Evolutionary conservation across 1,140 invertebrate species (phyloP).

Genomic region (Meteorus sp.): DNA sequence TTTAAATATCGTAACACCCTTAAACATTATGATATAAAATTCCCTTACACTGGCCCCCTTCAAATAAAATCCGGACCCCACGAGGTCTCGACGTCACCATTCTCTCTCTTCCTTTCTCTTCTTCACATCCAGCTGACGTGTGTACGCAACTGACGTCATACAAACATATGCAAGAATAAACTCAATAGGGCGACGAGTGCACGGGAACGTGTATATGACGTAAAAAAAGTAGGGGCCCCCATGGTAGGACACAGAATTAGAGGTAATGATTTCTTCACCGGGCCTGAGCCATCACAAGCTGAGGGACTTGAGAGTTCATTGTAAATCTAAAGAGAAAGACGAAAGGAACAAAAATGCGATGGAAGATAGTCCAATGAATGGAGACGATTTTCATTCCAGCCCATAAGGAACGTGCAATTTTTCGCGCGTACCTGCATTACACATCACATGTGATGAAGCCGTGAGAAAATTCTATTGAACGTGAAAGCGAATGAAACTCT

Average conservation of each 20-base stretch:
- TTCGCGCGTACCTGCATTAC: too few relatives aligned
- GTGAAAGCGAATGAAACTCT: too few relatives aligned
- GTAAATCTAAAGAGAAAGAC: not conserved
- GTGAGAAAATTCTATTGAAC: too few relatives aligned
- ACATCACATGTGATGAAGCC: too few relatives aligned
- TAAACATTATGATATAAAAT: too few relatives aligned
- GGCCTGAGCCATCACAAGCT: too few relatives aligned
- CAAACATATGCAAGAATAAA: conserved; percentile 32
- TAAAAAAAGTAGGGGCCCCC: conserved; percentile 23
- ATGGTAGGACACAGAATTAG: conserved; percentile 11
- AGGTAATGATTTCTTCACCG: conserved; percentile 26
- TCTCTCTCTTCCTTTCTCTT: too few relatives aligned
- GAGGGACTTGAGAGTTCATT: too few relatives aligned
- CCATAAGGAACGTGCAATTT: too few relatives aligned
- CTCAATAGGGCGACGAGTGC: conserved; percentile 6
- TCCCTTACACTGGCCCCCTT: conserved; percentile 31
- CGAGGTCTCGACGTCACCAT: conserved; percentile 37
- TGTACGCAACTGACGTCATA: conserved; percentile 41
- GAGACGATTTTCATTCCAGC: too few relatives aligned
- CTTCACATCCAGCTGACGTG: conserved; percentile 43
- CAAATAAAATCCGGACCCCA: conserved; percentile 26
- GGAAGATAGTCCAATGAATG: too few relatives aligned
- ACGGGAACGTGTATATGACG: conserved; percentile 35
- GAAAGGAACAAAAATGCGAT: too few relatives aligned
- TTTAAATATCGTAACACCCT: conserved; percentile 28